Conservation (phyloP, 2,888 invertebrate genomes). For the Limnephilus marmoratus region DNA sequence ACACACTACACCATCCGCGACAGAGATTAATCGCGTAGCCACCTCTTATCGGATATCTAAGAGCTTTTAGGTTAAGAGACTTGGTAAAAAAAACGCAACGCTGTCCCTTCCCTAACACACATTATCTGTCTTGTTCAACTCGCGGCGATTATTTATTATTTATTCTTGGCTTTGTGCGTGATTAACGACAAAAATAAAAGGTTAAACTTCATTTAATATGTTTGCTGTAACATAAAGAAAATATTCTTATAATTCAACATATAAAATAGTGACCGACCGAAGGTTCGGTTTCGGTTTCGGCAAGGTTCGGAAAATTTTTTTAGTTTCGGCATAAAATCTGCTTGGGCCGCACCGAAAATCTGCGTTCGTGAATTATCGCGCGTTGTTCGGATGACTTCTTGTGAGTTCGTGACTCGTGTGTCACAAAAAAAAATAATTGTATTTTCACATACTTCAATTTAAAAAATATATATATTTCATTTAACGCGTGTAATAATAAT, state of each 20-base stretch:
- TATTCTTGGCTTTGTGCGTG: neutral
- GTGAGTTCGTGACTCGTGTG: too few species aligned
- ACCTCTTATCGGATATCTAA: slow-evolving; percentile 62
- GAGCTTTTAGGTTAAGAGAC: slow-evolving; percentile 58
- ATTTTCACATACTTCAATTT: too few species aligned
- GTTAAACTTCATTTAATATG: neutral
- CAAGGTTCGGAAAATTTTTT: too few species aligned
- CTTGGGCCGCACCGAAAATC: too few species aligned
- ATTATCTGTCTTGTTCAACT: slow-evolving; percentile 27
- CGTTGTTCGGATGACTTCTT: too few species aligned
- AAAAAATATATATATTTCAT: too few species aligned
- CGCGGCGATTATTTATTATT: neutral
- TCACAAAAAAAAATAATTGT: too few species aligned
- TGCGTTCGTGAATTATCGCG: too few species aligned
- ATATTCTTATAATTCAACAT: neutral
- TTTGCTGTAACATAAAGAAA: neutral
- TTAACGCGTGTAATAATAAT: too few species aligned
- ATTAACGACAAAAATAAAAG: neutral
- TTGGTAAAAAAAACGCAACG: slow-evolving; percentile 9
- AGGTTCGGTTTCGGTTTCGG: too few species aligned
- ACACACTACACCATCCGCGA: slow-evolving; percentile 46
- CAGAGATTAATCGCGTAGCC: slow-evolving; percentile 57
- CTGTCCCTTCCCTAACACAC: slow-evolving; percentile 20
- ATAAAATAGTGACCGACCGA: too few species aligned
- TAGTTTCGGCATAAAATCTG: too few species aligned